A percentile compares a stretch with the other conserved stretches of the same genome.
Evolutionary conservation across 2,888 invertebrate species (phyloP).

Genomic region (Thecocarcelia acutangulata): DNA sequence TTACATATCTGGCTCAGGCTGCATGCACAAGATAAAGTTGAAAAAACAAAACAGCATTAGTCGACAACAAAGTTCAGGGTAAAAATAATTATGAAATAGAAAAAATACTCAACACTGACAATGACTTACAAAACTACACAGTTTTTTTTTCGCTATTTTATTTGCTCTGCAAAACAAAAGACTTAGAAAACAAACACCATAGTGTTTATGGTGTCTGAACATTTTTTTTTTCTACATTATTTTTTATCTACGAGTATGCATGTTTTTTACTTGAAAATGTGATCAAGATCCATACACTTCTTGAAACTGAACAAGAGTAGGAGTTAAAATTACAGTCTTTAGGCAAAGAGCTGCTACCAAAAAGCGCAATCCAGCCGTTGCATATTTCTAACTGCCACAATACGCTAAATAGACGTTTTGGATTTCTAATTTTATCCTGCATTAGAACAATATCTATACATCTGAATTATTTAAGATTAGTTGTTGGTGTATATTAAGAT

Average conservation of each 20-base stretch:
- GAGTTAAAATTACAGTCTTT: slow-evolving; percentile 62
- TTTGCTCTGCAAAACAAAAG: slow-evolving; percentile 26
- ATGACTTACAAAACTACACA: background rate
- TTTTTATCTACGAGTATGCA: background rate
- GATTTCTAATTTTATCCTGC: background rate
- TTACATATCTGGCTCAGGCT: slow-evolving; percentile 44
- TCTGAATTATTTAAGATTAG: slow-evolving; percentile 17
- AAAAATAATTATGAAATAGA: slow-evolving; percentile 37
- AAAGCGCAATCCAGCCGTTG: slow-evolving; percentile 24
- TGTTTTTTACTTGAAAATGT: background rate
- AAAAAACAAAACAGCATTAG: slow-evolving; percentile 7
- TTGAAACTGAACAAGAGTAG: slow-evolving; percentile 43
- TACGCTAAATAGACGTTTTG: slow-evolving; percentile 24
- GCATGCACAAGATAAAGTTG: slow-evolving; percentile 2
- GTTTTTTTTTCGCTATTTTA: background rate
- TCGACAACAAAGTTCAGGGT: slow-evolving; percentile 52
- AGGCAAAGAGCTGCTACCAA: slow-evolving; percentile 28
- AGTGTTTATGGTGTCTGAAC: background rate
- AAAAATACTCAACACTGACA: slow-evolving; percentile 3
- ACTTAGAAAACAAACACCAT: slow-evolving; percentile 35
- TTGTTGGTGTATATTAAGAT: background rate
- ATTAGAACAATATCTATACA: slow-evolving; percentile 5
- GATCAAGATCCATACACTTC: slow-evolving; percentile 1
- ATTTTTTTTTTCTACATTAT: background rate
- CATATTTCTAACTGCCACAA: slow-evolving; percentile 22